Base-by-base conservation (phyloP, 1,140 invertebrate genomes). In the Drosophila repletoides region DNA sequence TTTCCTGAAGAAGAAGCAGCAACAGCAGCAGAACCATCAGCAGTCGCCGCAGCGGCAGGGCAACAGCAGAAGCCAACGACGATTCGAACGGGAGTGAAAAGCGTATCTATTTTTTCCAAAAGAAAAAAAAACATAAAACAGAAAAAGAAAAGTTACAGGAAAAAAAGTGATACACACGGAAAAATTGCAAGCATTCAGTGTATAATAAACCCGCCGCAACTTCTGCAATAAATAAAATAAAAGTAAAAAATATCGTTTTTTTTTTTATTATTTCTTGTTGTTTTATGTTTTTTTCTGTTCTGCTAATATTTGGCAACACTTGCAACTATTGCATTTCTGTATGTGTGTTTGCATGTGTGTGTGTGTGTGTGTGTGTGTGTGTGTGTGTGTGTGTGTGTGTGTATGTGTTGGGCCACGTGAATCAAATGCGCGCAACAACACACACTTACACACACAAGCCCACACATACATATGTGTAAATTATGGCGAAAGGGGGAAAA, bases 131-230 rank as follows among this genome's bases (percentile, higher is more conserved):
- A 10, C 5, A 12, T 29, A 33, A 4, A 17, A 49, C 17, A 49
- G n/a, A 22, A 49, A 29, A 60, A 63, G n/a, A 55, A 79, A n/a
- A n/a, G n/a, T n/a, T n/a, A n/a, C n/a, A n/a, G n/a, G n/a, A n/a
- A n/a, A n/a, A 59, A 74, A 88, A 81, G 76, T 68, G 71, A 88
- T 88, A 88, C 79, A 88, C 80, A 88, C 80, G 79, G 73, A 88
- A 88, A 88, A 76, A 81, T 70, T 71, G 79, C 79, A 70, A 71
- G 53, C 70, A 67, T 84, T 84, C 77, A 84, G 55, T 63, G 77
- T 72, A 83, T 69, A 68, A 61, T n/a, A n/a, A n/a, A n/a, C n/a
- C 19, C 59, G 59, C 77, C 79, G 65, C 79, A 40, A 40, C 36
- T 40, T 4, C 36, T 15, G 31, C 14, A 33, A 15, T 12, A 46